Evolutionary conservation across 2,797 vertebrate genomes (phyloP).

Genomic region (Champsocephalus esox): DNA sequence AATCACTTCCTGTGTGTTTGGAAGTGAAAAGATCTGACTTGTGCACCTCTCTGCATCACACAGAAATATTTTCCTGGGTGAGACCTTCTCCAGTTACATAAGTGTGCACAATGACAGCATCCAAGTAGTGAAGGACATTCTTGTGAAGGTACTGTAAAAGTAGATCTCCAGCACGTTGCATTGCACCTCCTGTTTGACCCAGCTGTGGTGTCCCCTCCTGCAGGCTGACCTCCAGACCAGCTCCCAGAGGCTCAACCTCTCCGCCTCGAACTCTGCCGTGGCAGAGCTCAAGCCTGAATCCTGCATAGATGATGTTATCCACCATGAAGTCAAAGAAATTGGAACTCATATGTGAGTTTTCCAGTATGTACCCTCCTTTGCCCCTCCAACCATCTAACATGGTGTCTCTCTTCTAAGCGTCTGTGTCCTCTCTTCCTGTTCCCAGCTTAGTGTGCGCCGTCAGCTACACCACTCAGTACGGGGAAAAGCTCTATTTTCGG

Average conservation of each 20-base stretch:
- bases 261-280: slow-evolving; percentile 93
- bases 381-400: too few species aligned
- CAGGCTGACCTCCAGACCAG: slow-evolving; percentile 99
- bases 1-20: not conserved
- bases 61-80: slow-evolving; percentile 98
- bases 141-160: slow-evolving; percentile 90
- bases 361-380: too few species aligned
- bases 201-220: not conserved
- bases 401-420: not conserved
- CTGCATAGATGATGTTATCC: slow-evolving; percentile 98
- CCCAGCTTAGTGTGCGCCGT: slow-evolving; percentile 97
- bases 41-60: slow-evolving; percentile 6
- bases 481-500: slow-evolving; percentile 99
- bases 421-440: slow-evolving; percentile 5
- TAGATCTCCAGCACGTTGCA: too few species aligned
- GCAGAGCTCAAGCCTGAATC: slow-evolving; percentile 94
- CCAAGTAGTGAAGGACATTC: slow-evolving; percentile 96
- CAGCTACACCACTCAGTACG: slow-evolving; percentile 95
- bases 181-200: too few species aligned
- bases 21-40: not conserved
- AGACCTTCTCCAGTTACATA: slow-evolving; percentile 99
- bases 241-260: slow-evolving; percentile 97
- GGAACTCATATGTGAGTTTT: slow-evolving; percentile 95
- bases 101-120: slow-evolving; percentile 98
- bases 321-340: slow-evolving; percentile 99